A percentile compares a stretch with the other conserved stretches of the same genome.
Conservation (phyloP, 2,888 invertebrate species). For the Sinelater perroti region DNA sequence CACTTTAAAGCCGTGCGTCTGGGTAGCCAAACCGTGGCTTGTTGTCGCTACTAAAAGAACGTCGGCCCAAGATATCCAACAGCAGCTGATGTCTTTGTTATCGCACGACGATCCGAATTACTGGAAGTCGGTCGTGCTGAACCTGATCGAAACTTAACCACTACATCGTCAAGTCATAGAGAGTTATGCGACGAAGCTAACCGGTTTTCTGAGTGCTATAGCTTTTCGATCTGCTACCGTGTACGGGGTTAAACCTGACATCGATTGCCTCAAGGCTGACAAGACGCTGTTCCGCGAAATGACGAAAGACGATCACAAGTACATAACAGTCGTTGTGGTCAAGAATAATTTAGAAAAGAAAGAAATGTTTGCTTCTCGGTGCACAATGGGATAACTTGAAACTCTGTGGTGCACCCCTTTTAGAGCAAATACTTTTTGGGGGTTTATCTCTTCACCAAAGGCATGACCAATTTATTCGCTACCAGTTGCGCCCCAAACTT, state of each 20-base stretch:
- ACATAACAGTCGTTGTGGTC: conserved; percentile 75
- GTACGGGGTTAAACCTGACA: conserved; percentile 78
- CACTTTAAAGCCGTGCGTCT: conserved; percentile 72
- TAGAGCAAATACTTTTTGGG: conserved; percentile 54
- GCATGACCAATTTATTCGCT: conserved; percentile 69
- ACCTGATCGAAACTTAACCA: conserved; percentile 70
- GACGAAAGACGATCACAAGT: conserved; percentile 67
- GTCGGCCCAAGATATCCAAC: conserved; percentile 64
- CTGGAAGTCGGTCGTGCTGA: conserved; percentile 69
- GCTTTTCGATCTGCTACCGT: conserved; percentile 70
- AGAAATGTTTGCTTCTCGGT: conserved; percentile 82
- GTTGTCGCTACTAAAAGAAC: conserved; percentile 72
- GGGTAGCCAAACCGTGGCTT: conserved; percentile 83
- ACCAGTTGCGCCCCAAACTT: conserved; percentile 70
- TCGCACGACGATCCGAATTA: conserved; percentile 56
- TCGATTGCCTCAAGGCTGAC: conserved; percentile 76
- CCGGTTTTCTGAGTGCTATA: conserved; percentile 70
- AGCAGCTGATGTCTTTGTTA: conserved; percentile 61
- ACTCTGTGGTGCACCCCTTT: conserved; percentile 65
- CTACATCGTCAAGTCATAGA: conserved; percentile 67
- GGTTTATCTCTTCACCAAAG: conserved; percentile 59
- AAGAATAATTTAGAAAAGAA: conserved; percentile 66
- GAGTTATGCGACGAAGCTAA: conserved; percentile 71
- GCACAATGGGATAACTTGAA: conserved; percentile 78
- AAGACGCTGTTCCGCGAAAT: conserved; percentile 71